Base-by-base conservation (phyloP, 2,888 invertebrate genomes). In the Campoplex nolae region DNA sequence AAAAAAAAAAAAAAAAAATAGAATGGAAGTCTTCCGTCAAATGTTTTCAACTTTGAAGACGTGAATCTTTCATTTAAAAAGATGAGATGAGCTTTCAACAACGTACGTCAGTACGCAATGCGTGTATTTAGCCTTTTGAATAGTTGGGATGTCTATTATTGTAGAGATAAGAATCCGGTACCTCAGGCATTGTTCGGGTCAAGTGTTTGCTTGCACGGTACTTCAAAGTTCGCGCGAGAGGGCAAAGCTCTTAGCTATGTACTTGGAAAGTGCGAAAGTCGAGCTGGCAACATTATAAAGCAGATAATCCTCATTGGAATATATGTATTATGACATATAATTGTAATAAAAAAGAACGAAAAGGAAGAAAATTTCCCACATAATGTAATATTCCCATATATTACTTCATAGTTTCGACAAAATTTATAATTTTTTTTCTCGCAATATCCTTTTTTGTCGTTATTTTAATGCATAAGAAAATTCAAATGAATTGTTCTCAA, bases 191-290 rank as follows among this genome's bases (percentile, higher is more conserved):
- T 73, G 76, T 67, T 32, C 77, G 67, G 85, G 85, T 85, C 85
- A 85, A 85, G 85, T 54, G 71, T 81, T 76, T 67, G 76, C 42
- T 38, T 62, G 51, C 77, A 81, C 56, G 56, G 76, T 71, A 67
- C 85, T 85, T 73, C 35, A 81, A 81, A 85, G 81, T 81, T 81
- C n/a, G 35, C 28, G 54, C 81, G 71, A 71, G 81, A 73, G 81
- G 45, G 76, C 76, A 65, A 77, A 73, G 71, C 65, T 81, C 54
- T 38, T 51, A 54, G 28, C 35, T 51, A 51, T 45, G 42, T 42
- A 76, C 65, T 82, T 38, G 35, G 45, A 48, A 76, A 76, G 70
- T 65, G 71, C 23, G 68, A 76, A 67, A 79, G 58, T 51, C 38
- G 18, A 75, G 28, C 62, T 35, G 62, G 38, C 48, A 32, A 51